These are phyloP conservation scores for Helicoverpa armigera DNA, from an alignment of 1,140 invertebrate genomes.

Conservation along the genomic window DNA sequence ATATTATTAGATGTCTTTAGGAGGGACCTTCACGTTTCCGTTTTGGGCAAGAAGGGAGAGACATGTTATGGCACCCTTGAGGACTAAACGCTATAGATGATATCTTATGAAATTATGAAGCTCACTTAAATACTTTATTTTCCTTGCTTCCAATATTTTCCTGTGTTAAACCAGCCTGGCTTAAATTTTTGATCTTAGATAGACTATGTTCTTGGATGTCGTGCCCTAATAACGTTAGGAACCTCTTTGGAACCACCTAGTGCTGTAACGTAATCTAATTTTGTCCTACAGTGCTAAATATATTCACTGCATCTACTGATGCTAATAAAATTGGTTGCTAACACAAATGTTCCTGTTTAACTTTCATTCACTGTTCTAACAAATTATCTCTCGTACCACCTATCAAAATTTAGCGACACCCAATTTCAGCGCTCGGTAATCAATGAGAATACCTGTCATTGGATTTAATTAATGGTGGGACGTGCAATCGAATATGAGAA, in stretches of 20 bases:
- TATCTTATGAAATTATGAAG: too few species aligned
- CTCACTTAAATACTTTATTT: too few species aligned
- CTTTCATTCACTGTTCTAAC: neutral
- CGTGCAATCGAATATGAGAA: neutral
- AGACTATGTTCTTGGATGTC: neutral
- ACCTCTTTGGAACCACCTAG: neutral
- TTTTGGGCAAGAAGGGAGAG: too few species aligned
- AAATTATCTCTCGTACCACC: neutral
- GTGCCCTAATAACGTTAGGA: neutral
- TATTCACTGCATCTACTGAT: neutral
- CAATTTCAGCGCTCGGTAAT: neutral
- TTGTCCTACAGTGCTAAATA: neutral
- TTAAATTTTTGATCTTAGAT: neutral
- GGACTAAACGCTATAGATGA: too few species aligned
- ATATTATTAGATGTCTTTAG: too few species aligned
- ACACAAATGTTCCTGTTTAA: neutral
- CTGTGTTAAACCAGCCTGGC: neutral
- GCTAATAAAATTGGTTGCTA: conserved; percentile 24
- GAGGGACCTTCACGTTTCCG: too few species aligned
- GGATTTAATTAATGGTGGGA: neutral
- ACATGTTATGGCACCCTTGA: too few species aligned
- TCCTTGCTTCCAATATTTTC: neutral
- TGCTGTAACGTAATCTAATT: neutral
- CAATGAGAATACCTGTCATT: neutral
- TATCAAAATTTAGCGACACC: neutral